Conservation (phyloP, 23 tunicate species). For the Trididemnum miniatum region DNA sequence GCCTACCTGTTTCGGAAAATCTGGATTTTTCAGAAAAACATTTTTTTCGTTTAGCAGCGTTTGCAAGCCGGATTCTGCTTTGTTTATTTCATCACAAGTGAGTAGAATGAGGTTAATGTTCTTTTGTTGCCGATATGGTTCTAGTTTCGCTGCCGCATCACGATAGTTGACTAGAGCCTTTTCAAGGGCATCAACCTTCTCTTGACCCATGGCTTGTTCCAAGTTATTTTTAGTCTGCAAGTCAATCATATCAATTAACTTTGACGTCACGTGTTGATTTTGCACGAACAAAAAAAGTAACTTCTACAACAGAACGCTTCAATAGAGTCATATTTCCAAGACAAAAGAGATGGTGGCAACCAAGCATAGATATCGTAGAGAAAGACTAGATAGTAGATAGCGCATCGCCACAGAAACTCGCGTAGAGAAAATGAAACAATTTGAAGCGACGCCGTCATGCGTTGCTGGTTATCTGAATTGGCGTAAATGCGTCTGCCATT, state of each 20-base stretch:
- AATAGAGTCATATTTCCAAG: too few species aligned
- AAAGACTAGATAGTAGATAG: too few species aligned
- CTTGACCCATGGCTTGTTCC: not conserved
- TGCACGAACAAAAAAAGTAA: too few species aligned
- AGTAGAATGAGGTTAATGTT: not conserved
- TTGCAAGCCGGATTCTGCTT: not conserved
- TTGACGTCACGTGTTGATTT: not conserved
- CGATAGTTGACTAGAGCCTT: not conserved
- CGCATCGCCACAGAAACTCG: too few species aligned
- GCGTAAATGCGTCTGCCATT: too few species aligned
- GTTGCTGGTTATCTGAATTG: too few species aligned
- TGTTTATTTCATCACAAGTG: not conserved
- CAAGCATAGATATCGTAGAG: too few species aligned
- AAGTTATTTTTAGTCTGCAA: slow-evolving; percentile 12
- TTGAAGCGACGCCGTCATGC: too few species aligned
- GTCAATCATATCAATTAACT: too few species aligned
- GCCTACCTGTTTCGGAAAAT: slow-evolving; percentile 19
- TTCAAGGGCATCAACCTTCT: not conserved
- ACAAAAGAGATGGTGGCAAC: too few species aligned
- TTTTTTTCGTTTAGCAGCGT: not conserved
- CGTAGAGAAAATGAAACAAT: too few species aligned
- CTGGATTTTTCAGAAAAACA: not conserved
- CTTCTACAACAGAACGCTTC: too few species aligned
- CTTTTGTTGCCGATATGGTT: not conserved
- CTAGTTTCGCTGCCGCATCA: not conserved